phyloP scores from a whole-genome alignment of 2,113 vertebrate species.

The Argyrosomus japonicus region DNA sequence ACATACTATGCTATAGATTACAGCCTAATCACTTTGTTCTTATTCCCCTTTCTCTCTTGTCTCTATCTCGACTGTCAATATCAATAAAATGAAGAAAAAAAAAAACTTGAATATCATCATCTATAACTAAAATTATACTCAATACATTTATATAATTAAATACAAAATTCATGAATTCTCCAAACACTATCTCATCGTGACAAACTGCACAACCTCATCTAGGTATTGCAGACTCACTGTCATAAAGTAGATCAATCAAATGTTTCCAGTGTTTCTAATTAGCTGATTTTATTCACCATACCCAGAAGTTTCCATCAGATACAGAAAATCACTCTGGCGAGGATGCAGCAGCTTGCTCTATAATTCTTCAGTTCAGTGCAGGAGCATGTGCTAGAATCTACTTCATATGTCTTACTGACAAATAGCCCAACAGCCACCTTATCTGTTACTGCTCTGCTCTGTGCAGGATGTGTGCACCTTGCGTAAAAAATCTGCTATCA shows the following conservation, averaged over 20 bases:
- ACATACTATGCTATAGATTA: no score
- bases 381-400: slow-evolving; percentile 1
- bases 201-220: not conserved
- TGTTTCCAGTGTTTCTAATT: not conserved
- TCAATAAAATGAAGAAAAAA: no score
- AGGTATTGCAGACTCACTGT: not conserved
- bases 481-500: slow-evolving; percentile 36
- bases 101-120: no score
- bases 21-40: no score
- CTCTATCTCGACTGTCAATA: no score
- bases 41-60: no score
- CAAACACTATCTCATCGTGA: not conserved
- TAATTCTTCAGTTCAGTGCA: not conserved
- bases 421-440: slow-evolving; percentile 25
- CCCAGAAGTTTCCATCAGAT: not conserved
- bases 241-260: not conserved
- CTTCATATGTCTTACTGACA: slow-evolving; percentile 22
- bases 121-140: not conserved
- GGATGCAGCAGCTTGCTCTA: not conserved
- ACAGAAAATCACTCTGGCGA: not conserved
- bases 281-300: not conserved
- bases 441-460: slow-evolving; percentile 31
- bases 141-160: not conserved
- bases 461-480: slow-evolving; percentile 30
- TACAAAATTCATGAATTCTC: not conserved